Conservation (phyloP, 2,888 invertebrate species). For the Pristionchus exspectatus region DNA sequence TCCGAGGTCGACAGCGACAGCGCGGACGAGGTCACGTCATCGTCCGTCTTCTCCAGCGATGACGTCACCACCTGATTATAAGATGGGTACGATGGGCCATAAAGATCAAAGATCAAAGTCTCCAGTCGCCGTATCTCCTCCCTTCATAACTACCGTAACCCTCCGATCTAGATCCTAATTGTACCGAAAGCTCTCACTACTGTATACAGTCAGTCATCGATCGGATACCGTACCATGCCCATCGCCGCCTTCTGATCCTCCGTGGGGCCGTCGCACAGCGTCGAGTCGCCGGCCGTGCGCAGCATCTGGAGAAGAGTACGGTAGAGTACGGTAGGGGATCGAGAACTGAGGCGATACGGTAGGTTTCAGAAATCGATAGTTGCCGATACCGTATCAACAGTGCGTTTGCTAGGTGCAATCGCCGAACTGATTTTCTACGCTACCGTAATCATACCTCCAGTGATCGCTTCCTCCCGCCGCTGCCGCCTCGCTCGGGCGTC, state of each 20-base stretch:
- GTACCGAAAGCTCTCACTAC: neutral
- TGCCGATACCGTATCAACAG: too few species aligned
- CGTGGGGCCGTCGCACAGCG: neutral
- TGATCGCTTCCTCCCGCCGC: neutral
- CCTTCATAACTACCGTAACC: too few species aligned
- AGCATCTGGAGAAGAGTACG: neutral
- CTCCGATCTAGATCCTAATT: neutral
- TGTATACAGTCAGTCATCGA: neutral
- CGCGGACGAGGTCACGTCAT: neutral
- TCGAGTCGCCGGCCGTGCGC: neutral
- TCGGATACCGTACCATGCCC: neutral
- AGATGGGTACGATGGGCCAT: neutral
- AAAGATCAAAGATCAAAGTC: neutral
- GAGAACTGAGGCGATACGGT: neutral
- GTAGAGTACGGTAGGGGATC: neutral
- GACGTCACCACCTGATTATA: neutral
- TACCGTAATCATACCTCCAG: neutral
- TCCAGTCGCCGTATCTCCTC: neutral
- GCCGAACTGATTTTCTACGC: too few species aligned
- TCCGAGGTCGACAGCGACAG: neutral
- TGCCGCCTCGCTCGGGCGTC: neutral
- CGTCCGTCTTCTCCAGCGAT: conserved; percentile 1
- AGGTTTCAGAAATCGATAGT: neutral
- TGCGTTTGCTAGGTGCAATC: too few species aligned
- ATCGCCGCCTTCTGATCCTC: neutral